These are phyloP conservation scores for Meghimatium bilineatum DNA, from an alignment of 2,888 invertebrate genomes.

Conservation along the genomic window DNA sequence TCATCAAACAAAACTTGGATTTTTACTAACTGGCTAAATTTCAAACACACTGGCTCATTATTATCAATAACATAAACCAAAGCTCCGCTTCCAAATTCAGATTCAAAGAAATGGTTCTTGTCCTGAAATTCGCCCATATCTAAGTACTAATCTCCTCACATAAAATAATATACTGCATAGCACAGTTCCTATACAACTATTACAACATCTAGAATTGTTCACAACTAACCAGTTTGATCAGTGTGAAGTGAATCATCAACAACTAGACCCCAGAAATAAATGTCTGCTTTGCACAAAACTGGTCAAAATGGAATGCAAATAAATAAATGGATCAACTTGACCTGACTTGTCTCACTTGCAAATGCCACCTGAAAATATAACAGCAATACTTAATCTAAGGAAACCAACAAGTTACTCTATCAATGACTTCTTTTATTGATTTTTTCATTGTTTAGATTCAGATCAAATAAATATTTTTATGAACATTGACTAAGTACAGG, in stretches of 20 bases:
- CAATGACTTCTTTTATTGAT: background rate
- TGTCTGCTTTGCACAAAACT: background rate
- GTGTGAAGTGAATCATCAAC: background rate
- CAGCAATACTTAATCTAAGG: slow-evolving; percentile 37
- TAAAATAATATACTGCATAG: background rate
- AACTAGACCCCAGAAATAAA: background rate
- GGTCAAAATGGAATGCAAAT: background rate
- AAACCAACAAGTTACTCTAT: background rate
- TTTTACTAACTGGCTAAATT: slow-evolving; percentile 10
- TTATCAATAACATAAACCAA: slow-evolving; percentile 34
- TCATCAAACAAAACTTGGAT: slow-evolving; percentile 21
- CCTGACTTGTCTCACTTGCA: slow-evolving; percentile 33
- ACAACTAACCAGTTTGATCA: background rate
- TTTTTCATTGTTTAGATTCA: background rate
- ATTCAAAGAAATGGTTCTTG: slow-evolving; percentile 28
- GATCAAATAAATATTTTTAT: background rate
- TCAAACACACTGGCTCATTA: slow-evolving; percentile 28
- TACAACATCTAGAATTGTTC: background rate
- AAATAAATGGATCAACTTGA: background rate
- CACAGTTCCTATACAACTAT: background rate
- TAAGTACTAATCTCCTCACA: background rate
- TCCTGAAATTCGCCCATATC: slow-evolving; percentile 19
- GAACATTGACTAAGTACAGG: too few relatives aligned
- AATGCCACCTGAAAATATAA: slow-evolving; percentile 42
- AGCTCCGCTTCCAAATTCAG: slow-evolving; percentile 19